phyloP scores from a whole-genome alignment of 2,888 invertebrate genomes.

The Sycophila texana region DNA sequence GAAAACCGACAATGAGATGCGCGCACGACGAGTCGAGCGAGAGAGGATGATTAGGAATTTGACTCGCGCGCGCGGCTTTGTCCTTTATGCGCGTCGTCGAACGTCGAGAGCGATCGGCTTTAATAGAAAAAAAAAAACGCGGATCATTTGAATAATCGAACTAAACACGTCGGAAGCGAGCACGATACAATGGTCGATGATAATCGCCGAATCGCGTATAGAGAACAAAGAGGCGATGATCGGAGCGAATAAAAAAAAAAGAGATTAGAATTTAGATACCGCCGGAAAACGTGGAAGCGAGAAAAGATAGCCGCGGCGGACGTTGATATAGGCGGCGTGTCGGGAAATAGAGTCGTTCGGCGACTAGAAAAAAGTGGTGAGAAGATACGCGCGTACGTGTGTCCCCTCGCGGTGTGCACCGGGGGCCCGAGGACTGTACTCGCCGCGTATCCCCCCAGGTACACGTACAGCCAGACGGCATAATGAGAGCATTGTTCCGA shows the following conservation, averaged over 20 bases:
- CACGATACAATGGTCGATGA: no score
- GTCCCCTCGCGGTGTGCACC: neutral
- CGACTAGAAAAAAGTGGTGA: slow-evolving; percentile 29
- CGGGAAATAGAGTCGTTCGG: slow-evolving; percentile 49
- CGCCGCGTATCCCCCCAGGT: slow-evolving; percentile 62
- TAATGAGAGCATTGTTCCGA: slow-evolving; percentile 74
- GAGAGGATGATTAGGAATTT: neutral
- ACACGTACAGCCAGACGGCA: slow-evolving; percentile 67
- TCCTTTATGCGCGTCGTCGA: no score
- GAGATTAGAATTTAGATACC: neutral
- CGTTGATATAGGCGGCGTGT: neutral
- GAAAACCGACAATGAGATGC: neutral
- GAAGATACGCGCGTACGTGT: slow-evolving; percentile 29
- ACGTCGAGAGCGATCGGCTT: no score
- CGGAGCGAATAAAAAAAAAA: neutral
- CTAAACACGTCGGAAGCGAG: no score
- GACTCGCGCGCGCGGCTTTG: neutral
- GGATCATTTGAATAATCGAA: no score
- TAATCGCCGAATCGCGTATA: no score
- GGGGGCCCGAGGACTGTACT: neutral
- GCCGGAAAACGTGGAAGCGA: neutral
- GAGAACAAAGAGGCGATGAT: neutral
- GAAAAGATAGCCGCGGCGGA: neutral
- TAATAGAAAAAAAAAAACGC: no score
- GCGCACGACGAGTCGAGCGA: neutral